Conservation (phyloP, 2,888 invertebrate genomes). For the Dorcus parallelipipedus region DNA sequence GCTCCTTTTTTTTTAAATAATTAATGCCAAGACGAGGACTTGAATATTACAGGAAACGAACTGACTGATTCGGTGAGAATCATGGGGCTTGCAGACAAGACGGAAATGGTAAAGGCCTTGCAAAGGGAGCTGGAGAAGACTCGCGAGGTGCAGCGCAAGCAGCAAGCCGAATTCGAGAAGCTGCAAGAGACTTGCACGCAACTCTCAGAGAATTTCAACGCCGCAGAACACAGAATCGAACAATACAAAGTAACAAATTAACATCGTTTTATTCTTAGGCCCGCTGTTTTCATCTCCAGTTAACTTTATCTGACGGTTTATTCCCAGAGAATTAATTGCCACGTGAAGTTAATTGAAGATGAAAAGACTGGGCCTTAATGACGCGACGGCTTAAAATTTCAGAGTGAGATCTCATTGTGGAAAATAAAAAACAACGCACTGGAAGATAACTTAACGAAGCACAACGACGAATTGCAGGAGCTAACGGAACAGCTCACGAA, state of each 20-base stretch:
- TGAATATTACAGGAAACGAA: conserved; percentile 8
- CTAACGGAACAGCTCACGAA: conserved; percentile 13
- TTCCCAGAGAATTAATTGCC: no score
- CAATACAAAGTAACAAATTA: conserved; percentile 6
- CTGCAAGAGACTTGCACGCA: conserved; percentile 18
- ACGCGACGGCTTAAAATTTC: not conserved
- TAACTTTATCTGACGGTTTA: no score
- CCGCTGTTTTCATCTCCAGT: no score
- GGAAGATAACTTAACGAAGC: conserved; percentile 5
- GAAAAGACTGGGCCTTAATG: no score
- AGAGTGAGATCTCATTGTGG: conserved; percentile 11
- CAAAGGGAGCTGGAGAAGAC: conserved; percentile 27
- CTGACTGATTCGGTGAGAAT: conserved; percentile 12
- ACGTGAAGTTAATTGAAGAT: no score
- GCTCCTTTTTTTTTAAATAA: no score
- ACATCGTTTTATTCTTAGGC: not conserved
- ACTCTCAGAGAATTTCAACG: conserved; percentile 10
- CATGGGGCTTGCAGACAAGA: conserved; percentile 24
- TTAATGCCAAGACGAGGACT: no score
- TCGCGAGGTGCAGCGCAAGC: conserved; percentile 14
- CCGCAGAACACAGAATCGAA: conserved; percentile 9
- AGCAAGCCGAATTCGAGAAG: conserved; percentile 16
- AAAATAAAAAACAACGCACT: conserved; percentile 5
- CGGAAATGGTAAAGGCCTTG: conserved; percentile 25
- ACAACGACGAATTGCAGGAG: conserved; percentile 11